Evolutionary conservation across 2,797 vertebrate species (phyloP).

Genomic region (Synaphobranchus kaupii): DNA sequence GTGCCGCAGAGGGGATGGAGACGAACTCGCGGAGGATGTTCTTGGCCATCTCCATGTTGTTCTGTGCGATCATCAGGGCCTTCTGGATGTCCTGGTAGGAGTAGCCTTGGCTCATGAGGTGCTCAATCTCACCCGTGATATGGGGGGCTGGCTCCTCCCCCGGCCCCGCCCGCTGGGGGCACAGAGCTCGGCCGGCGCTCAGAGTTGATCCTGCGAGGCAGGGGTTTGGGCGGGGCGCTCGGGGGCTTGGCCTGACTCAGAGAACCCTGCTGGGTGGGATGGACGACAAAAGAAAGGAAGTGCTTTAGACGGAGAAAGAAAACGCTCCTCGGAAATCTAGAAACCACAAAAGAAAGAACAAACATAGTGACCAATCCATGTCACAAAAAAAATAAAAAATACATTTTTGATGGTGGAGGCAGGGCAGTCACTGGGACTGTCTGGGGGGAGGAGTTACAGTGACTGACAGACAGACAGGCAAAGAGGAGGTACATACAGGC

Average conservation of each 20-base stretch:
- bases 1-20: slow-evolving; percentile 87
- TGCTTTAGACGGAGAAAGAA: not conserved
- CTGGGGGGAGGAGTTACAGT: not conserved
- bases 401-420: too few relatives aligned
- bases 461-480: not conserved
- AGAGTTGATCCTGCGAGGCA: slow-evolving; percentile 91
- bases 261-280: slow-evolving; percentile 66
- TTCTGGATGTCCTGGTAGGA: slow-evolving; percentile 99
- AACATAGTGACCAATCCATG: not conserved
- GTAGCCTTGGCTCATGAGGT: slow-evolving; percentile 95
- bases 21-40: slow-evolving; percentile 97
- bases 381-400: not conserved
- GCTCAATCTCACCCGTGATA: slow-evolving; percentile 84
- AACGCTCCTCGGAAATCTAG: not conserved
- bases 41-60: slow-evolving; percentile 99
- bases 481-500: not conserved
- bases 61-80: slow-evolving; percentile 96
- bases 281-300: slow-evolving; percentile 23
- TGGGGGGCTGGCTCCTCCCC: slow-evolving; percentile 40
- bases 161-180: slow-evolving; percentile 55
- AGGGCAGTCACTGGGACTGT: not conserved
- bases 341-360: not conserved
- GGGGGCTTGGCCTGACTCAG: slow-evolving; percentile 82
- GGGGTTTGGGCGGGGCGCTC: slow-evolving; percentile 92
- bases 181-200: slow-evolving; percentile 81